phyloP scores from a whole-genome alignment of 2,113 vertebrate genomes.

The Sakesphorus luctuosus region DNA sequence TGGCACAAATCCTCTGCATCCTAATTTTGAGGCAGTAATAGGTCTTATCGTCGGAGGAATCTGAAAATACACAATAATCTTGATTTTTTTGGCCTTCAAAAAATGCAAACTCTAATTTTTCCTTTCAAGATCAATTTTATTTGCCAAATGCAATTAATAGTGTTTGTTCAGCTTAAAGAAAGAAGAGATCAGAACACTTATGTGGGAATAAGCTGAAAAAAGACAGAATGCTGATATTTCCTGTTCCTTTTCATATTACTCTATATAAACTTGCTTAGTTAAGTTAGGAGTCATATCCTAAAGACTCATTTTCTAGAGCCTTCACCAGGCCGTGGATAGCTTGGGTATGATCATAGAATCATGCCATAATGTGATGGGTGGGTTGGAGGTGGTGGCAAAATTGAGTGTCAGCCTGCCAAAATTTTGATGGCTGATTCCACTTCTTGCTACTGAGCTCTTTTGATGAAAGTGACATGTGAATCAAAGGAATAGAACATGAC shows the following conservation, averaged over 20 bases:
- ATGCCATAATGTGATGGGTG: background rate
- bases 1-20: background rate
- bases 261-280: background rate
- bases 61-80: background rate
- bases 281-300: background rate
- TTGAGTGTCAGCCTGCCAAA: background rate
- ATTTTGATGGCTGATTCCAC: background rate
- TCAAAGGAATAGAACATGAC: background rate
- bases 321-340: background rate
- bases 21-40: background rate
- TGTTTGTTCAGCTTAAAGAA: background rate
- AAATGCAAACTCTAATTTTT: background rate
- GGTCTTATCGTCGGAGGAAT: background rate
- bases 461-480: background rate
- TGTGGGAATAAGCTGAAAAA: background rate
- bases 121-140: background rate
- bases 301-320: background rate
- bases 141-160: background rate
- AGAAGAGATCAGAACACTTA: background rate
- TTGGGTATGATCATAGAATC: background rate
- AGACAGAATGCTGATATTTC: background rate
- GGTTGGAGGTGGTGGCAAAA: constrained; percentile 14
- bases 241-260: background rate
- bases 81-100: background rate
- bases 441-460: background rate